phyloP scores from a whole-genome alignment of 2,113 vertebrate species.

The Coptodon bakossiorum region DNA sequence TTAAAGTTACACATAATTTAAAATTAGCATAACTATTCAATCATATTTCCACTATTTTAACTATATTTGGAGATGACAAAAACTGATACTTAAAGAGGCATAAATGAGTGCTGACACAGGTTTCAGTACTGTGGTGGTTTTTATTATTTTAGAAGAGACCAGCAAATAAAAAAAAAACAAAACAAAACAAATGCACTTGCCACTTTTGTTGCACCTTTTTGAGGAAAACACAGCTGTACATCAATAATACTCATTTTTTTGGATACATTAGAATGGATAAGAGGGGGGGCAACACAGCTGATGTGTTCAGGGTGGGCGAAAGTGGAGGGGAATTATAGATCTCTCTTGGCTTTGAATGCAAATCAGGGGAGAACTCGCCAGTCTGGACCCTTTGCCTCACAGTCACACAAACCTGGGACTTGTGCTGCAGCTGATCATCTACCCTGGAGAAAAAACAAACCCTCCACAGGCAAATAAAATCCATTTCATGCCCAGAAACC shows the following conservation, averaged over 20 bases:
- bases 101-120: not conserved
- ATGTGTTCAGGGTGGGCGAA: conserved; percentile 2
- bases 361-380: conserved; percentile 5
- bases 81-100: not conserved
- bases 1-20: not conserved
- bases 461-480: conserved; percentile 33
- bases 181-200: conserved; percentile 71
- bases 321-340: not conserved
- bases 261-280: conserved; percentile 68
- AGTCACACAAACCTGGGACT: conserved; percentile 16
- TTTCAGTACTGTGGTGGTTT: conserved; percentile 37
- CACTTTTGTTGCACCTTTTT: conserved; percentile 81
- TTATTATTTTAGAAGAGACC: conserved; percentile 58
- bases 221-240: conserved; percentile 81
- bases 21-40: not conserved
- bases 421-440: conserved; percentile 1
- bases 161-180: conserved; percentile 24
- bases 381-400: conserved; percentile 29
- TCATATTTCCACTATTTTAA: not conserved
- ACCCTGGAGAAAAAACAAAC: not conserved
- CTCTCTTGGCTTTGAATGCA: conserved; percentile 27
- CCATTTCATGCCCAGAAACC: not conserved
- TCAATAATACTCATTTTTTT: conserved; percentile 64
- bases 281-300: conserved; percentile 49
- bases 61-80: not conserved